Evolutionary conservation across 2,113 vertebrate genomes (phyloP).

Genomic region (Polyodon spathula): DNA sequence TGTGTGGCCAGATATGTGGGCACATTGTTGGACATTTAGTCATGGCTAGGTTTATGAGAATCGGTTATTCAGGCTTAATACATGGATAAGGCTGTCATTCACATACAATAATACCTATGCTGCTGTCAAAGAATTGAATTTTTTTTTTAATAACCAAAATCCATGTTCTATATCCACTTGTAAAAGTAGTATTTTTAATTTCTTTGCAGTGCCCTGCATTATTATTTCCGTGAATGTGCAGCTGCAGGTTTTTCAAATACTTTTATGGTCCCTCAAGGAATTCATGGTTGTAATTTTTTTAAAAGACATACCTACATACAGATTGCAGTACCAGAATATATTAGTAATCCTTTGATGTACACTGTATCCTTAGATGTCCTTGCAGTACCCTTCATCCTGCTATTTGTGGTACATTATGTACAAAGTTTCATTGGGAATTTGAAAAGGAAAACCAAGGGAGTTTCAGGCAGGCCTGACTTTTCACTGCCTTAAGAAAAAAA

Average conservation of each 20-base stretch:
- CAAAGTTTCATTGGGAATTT: slow-evolving; percentile 32
- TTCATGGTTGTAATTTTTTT: slow-evolving; percentile 9
- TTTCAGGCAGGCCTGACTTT: too few species aligned
- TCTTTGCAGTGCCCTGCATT: not conserved
- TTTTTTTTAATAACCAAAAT: too few species aligned
- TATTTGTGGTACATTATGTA: slow-evolving; percentile 14
- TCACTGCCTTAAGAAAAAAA: too few species aligned
- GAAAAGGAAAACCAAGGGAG: slow-evolving; percentile 15
- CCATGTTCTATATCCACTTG: not conserved
- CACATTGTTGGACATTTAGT: too few species aligned
- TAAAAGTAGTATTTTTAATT: slow-evolving; percentile 1
- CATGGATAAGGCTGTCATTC: too few species aligned
- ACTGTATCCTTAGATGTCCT: slow-evolving; percentile 36
- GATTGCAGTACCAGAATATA: slow-evolving; percentile 26
- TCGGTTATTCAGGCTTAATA: too few species aligned
- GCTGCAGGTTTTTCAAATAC: not conserved
- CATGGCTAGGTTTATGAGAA: too few species aligned
- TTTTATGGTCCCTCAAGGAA: not conserved
- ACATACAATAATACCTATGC: too few species aligned
- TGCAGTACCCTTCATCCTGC: slow-evolving; percentile 26
- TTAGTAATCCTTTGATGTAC: slow-evolving; percentile 32
- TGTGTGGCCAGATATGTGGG: too few species aligned
- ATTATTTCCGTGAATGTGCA: not conserved
- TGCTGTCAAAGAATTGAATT: too few species aligned
- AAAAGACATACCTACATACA: slow-evolving; percentile 31